phyloP scores from a whole-genome alignment of 2,888 invertebrate genomes.

The Mimas tiliae region DNA sequence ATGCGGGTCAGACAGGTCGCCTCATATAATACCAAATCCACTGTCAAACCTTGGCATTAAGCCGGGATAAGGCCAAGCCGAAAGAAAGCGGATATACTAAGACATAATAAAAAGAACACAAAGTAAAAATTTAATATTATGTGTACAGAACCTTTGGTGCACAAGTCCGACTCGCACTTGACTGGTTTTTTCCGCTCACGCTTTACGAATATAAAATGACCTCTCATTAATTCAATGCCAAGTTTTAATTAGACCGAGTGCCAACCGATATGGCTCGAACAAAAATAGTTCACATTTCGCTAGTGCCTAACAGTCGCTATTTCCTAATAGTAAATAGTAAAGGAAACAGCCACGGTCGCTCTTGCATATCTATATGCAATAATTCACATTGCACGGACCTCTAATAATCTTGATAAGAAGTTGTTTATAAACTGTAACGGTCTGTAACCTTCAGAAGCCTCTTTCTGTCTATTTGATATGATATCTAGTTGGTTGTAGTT shows the following conservation, averaged over 20 bases:
- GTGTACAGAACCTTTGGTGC: too few species aligned
- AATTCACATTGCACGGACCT: background rate
- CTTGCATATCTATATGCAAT: background rate
- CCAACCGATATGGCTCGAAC: constrained; percentile 19
- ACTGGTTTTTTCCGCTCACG: background rate
- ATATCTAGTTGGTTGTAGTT: too few species aligned
- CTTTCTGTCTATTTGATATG: background rate
- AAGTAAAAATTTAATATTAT: too few species aligned
- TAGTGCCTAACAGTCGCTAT: constrained; percentile 6
- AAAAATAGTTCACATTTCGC: constrained; percentile 22
- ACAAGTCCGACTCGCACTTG: too few species aligned
- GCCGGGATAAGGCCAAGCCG: too few species aligned
- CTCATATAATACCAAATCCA: too few species aligned
- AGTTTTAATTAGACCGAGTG: constrained; percentile 27
- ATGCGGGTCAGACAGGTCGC: too few species aligned
- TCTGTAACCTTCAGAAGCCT: background rate
- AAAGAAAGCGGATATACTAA: too few species aligned
- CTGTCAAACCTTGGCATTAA: too few species aligned
- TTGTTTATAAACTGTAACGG: background rate
- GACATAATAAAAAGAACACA: too few species aligned
- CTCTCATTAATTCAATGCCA: constrained; percentile 26
- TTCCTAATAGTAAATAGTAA: constrained; percentile 25
- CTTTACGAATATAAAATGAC: constrained; percentile 11
- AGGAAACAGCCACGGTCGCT: constrained; percentile 19
- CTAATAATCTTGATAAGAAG: background rate